Conservation (phyloP, 2,888 invertebrate species). For the Disparrhopalites patrizii region DNA sequence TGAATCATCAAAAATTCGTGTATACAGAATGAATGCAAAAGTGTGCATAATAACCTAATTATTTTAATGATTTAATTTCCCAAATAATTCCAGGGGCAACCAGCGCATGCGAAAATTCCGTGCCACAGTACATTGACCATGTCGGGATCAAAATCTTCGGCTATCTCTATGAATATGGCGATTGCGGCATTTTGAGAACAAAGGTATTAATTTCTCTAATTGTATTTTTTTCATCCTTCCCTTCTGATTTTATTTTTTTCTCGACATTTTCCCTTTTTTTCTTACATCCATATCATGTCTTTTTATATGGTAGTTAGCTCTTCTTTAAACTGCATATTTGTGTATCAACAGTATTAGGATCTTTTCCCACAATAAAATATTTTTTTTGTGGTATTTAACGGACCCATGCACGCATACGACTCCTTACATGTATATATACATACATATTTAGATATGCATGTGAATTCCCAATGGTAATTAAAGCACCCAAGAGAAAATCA, state of each 20-base stretch:
- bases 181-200: constrained; percentile 37
- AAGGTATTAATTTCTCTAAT: neutral
- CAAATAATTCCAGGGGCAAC: constrained; percentile 19
- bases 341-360: too few species aligned
- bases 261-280: too few species aligned
- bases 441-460: too few species aligned
- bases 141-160: constrained; percentile 42
- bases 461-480: neutral
- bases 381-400: too few species aligned
- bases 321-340: too few species aligned
- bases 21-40: neutral
- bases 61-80: neutral
- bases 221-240: neutral
- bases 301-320: too few species aligned
- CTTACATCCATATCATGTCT: too few species aligned
- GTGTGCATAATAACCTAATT: neutral
- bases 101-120: constrained; percentile 24
- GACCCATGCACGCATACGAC: too few species aligned
- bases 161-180: constrained; percentile 44
- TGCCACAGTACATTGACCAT: constrained; percentile 46
- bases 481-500: neutral
- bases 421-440: too few species aligned
- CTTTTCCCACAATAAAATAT: too few species aligned
- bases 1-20: too few species aligned
- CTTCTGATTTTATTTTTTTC: too few species aligned